A percentile compares a stretch with the other conserved stretches of the same genome.
These are phyloP conservation scores for Erebia palarica DNA, from an alignment of 2,888 invertebrate genomes.

Conservation along the genomic window DNA sequence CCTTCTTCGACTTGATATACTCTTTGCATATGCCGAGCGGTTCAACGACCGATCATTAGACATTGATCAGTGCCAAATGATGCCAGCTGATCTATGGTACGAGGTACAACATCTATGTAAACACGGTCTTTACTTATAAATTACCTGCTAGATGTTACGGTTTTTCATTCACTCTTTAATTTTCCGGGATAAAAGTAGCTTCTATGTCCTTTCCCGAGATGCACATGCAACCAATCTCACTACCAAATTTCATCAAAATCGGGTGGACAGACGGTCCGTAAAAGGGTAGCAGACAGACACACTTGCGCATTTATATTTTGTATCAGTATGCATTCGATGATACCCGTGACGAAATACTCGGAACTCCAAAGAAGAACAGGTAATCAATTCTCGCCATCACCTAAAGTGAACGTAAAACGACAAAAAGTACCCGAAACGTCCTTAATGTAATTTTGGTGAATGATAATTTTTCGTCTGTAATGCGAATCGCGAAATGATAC, in stretches of 20 bases:
- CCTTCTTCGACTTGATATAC: conserved; percentile 32
- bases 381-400: neutral
- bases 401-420: conserved; percentile 3
- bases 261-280: too few species aligned
- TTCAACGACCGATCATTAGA: conserved; percentile 40
- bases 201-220: too few species aligned
- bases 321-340: too few species aligned
- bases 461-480: conserved; percentile 11
- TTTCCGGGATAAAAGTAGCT: too few species aligned
- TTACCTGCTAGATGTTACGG: neutral
- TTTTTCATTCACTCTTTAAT: too few species aligned
- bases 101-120: conserved; percentile 6
- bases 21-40: conserved; percentile 34
- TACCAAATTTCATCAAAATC: too few species aligned
- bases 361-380: neutral
- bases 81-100: conserved; percentile 34
- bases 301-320: too few species aligned
- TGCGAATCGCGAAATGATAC: conserved; percentile 13
- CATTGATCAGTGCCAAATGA: conserved; percentile 42
- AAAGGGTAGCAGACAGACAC: too few species aligned
- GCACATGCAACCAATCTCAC: too few species aligned
- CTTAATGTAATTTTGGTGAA: neutral
- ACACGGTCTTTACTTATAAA: conserved; percentile 1
- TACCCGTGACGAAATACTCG: too few species aligned
- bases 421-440: neutral